phyloP scores from a whole-genome alignment of 2,113 vertebrate genomes.

The Sorex araneus region DNA sequence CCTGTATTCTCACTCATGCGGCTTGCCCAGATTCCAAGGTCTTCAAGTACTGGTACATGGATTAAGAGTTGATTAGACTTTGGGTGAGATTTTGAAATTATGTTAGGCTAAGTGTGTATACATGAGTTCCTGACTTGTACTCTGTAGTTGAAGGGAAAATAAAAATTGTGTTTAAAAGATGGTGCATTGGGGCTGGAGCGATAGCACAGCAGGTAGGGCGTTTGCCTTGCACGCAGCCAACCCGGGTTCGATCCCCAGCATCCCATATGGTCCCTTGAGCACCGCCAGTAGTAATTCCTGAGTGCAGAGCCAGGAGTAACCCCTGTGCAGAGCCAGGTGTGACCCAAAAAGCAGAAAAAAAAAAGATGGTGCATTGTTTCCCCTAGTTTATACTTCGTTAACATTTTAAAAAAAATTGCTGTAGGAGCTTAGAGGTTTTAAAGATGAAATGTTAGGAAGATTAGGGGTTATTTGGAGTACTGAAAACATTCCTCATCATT shows the following conservation, averaged over 20 bases:
- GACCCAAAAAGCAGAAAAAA: too few species aligned
- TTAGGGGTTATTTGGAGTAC: neutral
- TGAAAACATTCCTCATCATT: neutral
- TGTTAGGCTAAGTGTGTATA: neutral
- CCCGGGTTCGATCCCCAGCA: too few species aligned
- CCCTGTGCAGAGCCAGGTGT: too few species aligned
- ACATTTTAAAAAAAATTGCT: neutral
- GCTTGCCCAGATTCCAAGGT: neutral
- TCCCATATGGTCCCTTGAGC: too few species aligned
- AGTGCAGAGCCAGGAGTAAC: too few species aligned
- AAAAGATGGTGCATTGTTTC: too few species aligned
- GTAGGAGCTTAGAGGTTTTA: constrained; percentile 18
- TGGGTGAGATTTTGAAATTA: constrained; percentile 19
- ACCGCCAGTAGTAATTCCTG: too few species aligned
- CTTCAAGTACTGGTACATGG: neutral
- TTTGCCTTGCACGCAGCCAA: too few species aligned
- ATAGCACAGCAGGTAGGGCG: neutral
- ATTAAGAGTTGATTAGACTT: constrained; percentile 19
- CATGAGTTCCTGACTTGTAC: constrained; percentile 15
- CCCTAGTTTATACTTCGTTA: too few species aligned
- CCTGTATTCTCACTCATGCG: neutral
- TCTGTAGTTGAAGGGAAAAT: neutral
- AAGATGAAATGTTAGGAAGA: neutral
- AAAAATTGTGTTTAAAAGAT: constrained; percentile 17
- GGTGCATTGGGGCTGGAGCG: neutral